These are phyloP conservation scores for Caenorhabditis uteleia DNA, from an alignment of 2,888 invertebrate genomes.

Conservation along the genomic window DNA sequence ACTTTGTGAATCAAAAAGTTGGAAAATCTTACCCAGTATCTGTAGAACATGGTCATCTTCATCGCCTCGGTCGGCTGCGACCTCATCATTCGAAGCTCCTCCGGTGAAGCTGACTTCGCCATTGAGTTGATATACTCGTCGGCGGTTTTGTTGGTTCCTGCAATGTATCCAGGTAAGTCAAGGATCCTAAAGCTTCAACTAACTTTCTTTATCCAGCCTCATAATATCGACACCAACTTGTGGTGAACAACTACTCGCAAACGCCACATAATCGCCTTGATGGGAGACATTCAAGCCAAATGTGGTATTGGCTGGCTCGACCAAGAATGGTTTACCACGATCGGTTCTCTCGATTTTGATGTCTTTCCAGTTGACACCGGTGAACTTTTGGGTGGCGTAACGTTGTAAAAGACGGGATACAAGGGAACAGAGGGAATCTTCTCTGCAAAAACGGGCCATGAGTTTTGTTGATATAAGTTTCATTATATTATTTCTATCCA, in stretches of 20 bases:
- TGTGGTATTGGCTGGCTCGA: slow-evolving; percentile 49
- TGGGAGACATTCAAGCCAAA: slow-evolving; percentile 68
- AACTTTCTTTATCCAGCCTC: slow-evolving; percentile 64
- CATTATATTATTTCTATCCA: neutral
- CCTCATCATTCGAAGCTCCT: slow-evolving; percentile 65
- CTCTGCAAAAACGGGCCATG: too few relatives aligned
- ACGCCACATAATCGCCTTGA: slow-evolving; percentile 69
- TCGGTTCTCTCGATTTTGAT: slow-evolving; percentile 66
- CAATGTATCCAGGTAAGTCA: too few relatives aligned
- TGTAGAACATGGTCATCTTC: slow-evolving; percentile 69
- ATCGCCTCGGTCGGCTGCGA: slow-evolving; percentile 65
- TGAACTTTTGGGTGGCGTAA: slow-evolving; percentile 58
- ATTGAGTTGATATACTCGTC: slow-evolving; percentile 69
- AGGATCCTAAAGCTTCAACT: slow-evolving; percentile 21
- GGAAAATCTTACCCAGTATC: slow-evolving; percentile 57
- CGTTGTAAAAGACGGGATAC: slow-evolving; percentile 65
- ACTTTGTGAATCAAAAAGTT: neutral
- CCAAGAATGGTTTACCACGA: slow-evolving; percentile 66
- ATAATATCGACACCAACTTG: slow-evolving; percentile 69
- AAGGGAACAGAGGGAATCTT: slow-evolving; percentile 65
- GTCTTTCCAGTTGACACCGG: slow-evolving; percentile 60
- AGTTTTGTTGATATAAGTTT: neutral
- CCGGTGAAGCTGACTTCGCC: slow-evolving; percentile 63
- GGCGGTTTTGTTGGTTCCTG: slow-evolving; percentile 66
- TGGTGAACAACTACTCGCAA: slow-evolving; percentile 64